Base-by-base conservation (phyloP, 1,140 invertebrate species). In the Bombus superbus region DNA sequence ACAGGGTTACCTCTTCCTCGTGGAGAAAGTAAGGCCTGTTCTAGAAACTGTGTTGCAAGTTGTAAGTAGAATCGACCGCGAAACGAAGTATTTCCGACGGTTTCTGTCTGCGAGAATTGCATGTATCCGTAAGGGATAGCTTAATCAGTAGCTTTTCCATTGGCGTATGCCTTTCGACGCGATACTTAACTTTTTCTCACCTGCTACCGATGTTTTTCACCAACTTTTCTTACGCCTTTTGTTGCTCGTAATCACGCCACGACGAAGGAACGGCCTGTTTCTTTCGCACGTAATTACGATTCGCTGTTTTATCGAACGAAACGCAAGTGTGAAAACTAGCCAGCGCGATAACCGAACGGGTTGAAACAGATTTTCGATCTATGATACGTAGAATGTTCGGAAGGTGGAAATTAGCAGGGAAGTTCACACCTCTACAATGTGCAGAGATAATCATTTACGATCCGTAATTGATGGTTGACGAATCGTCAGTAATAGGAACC, bases 191-290 rank as follows among this genome's bases (percentile, higher is more conserved):
- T 66, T 64, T 25, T 47, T 35, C 11, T 42, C 15, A n/a, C 28
- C 3, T 10, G 32, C 10, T 82, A 9, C 25, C 64, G 25, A 38
- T 76, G 11, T 28, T 53, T 9, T 9, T 11, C n/a, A 42, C 28
- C 2, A n/a, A 44, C 42, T 68, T 83, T 83, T 40, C 28, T 32
- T 40, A 13, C 75, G 5, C 42, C 32, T 22, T 53, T 66, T 64
- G 40, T 44, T 25, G 3, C 44, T 5, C 32, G 59, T 77, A 38
- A 83, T 83, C 81, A 83, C 73, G 81, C 42, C 22, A 59, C 74
- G 74, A 35, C 40, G 59, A 22, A 28, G 25, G 57, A 83, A 66
- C 81, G 47, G 18, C 25, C 25, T 38, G 11, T 40, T 40, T 66
- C 47, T 75, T 83, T 47, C 42, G 32, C 57, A 38, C 57, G 80